Evolutionary conservation across 2,797 vertebrate genomes (phyloP), one percentile per base, ranked within the genome.

Genomic region (Psittacula echo): DNA sequence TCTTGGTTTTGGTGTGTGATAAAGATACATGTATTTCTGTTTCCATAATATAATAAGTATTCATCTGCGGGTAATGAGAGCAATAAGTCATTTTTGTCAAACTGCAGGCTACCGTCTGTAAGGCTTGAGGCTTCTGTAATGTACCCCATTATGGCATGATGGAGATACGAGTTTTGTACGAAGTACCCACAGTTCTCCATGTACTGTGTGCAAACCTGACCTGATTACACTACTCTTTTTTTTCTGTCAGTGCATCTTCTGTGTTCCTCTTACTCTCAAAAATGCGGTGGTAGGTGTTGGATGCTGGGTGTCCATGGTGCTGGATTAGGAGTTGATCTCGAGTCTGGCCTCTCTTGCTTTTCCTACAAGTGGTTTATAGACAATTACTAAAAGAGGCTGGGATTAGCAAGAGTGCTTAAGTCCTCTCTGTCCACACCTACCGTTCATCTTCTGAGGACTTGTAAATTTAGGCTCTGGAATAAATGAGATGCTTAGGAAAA

Each of bases 71-170:
- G 5, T 74, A 89, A 56, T 61, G 15, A 58, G 10, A 76, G 18
- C 27, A 85, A 37, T 58, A 89, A 84, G 80, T 58, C 3, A 20
- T 70, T 37, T 68, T 45, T n/a, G 32, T 80, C 37, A 44, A 44
- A 64, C 32, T 87, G 37, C 30, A 24, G 37, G 12, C 41, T 74
- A 2, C 11, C 17, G 11, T 66, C 34, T 66, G 34, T 47, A 71
- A 72, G 41, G 13, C 24, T 79, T 66, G n/a, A 2, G 5, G 23
- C 22, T 91, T 85, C 23, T 48, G 12, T 54, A 20, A 10, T 0
- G 2, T 58, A 39, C 44, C 4, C 3, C 42, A 0, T 65, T 91
- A n/a, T 9, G 75, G 27, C 30, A 21, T 0, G 1, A 34, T 4
- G 68, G 44, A 50, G 32, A 13, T 19, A n/a, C 0, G 21, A 62